phyloP scores from a whole-genome alignment of 2,888 invertebrate species.

The Habroteleia sp. region DNA sequence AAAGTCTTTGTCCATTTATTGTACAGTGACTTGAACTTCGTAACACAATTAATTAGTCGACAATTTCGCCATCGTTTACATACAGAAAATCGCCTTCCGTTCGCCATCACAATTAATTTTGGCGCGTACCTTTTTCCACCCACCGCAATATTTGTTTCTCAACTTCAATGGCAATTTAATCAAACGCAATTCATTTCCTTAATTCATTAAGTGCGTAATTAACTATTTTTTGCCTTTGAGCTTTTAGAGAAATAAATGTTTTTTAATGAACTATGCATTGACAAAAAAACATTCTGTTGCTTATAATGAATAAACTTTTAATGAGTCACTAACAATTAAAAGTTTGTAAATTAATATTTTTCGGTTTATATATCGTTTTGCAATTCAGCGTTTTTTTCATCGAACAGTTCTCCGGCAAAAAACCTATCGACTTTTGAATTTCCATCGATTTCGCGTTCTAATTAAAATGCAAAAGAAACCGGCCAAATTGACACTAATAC shows the following conservation, averaged over 20 bases:
- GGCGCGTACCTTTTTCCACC: neutral
- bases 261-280: slow-evolving; percentile 33
- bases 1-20: no score
- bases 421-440: no score
- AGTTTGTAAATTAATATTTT: slow-evolving; percentile 45
- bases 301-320: slow-evolving; percentile 57
- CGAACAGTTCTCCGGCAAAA: no score
- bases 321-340: slow-evolving; percentile 51
- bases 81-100: no score
- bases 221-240: neutral
- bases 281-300: slow-evolving; percentile 20
- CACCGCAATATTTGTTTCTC: no score
- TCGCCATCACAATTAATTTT: no score
- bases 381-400: slow-evolving; percentile 2
- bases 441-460: no score
- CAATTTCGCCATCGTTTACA: no score
- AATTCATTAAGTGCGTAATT: slow-evolving; percentile 19
- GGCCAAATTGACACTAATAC: neutral
- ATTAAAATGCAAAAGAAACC: no score
- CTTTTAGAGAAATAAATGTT: slow-evolving; percentile 25
- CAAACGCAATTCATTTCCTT: slow-evolving; percentile 12
- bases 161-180: slow-evolving; percentile 2
- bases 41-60: no score
- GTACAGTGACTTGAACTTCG: no score
- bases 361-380: slow-evolving; percentile 43